These are phyloP conservation scores for Rhea americana DNA, from an alignment of 2,113 vertebrate species.

Conservation along the genomic window DNA sequence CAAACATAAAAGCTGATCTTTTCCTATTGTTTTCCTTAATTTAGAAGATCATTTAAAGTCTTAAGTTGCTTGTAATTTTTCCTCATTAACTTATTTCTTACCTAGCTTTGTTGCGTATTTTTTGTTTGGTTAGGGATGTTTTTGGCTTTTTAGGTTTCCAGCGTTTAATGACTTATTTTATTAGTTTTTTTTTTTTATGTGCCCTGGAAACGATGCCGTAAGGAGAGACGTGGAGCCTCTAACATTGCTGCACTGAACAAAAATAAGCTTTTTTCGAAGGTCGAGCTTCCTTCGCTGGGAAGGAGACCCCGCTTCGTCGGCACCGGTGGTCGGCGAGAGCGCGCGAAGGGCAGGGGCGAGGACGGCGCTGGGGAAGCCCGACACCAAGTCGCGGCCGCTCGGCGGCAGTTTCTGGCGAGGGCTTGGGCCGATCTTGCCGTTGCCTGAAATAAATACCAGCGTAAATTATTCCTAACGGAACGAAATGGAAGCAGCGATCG, in stretches of 20 bases:
- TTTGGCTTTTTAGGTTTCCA: background rate
- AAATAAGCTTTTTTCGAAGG: background rate
- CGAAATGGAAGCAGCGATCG: background rate
- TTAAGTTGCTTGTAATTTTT: background rate
- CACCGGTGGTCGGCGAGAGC: no score
- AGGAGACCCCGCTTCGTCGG: no score
- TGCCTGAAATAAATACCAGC: background rate
- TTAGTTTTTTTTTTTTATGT: background rate
- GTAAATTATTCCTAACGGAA: background rate
- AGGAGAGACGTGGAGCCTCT: background rate
- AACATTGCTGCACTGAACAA: background rate
- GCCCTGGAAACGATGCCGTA: background rate
- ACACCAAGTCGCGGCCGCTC: fast-evolving
- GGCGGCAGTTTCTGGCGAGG: background rate
- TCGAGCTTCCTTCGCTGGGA: background rate
- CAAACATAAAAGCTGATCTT: background rate
- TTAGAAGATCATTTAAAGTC: background rate
- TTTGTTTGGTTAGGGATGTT: background rate
- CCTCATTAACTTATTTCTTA: background rate
- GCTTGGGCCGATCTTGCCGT: background rate
- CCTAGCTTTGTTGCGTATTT: background rate
- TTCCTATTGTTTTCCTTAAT: constrained; percentile 1
- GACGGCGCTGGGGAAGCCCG: background rate
- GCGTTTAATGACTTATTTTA: background rate
- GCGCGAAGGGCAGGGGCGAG: no score